Evolutionary conservation across 2,113 vertebrate genomes (phyloP), one percentile per base, ranked within the genome.

Genomic region (Monopterus albus): DNA sequence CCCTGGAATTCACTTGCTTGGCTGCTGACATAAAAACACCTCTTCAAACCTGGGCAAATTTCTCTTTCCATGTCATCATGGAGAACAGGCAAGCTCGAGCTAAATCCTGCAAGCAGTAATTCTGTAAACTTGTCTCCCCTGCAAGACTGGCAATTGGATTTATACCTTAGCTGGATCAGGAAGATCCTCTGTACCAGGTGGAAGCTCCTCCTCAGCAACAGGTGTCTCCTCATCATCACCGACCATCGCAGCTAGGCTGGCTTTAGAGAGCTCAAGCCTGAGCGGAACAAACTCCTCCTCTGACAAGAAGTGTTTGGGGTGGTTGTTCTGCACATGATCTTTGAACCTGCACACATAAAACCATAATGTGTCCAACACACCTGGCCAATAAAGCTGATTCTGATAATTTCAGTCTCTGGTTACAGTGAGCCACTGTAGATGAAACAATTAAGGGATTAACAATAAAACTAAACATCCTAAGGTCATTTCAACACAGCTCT

Each of bases 271-370:
- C 59, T 99, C 97, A 7, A 93, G 87, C 46, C 98, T 91, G 58
- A 99, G 92, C 88, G 95, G 94, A 53, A 99, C 92, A 52, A 99
- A 99, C 86, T 99, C 96, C 66, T 96, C 96, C 1, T 96, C 92
- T 13, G 95, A 95, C 84, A 99, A 87, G 57, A 98, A 93, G 81
- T 98, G 95, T 81, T 96, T 96, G 46, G 98, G 98, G 79, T 98
- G 87, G 90, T 97, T 97, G 92, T 88, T 95, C 89, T 98, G 97
- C 50, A 99, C 92, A 5, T 99, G 97, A 1, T 99, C 98, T 90
- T 97, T 99, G 84, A 99, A 99, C 90, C 98, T 99, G 55, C 4
- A 58, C 29, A 31, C 3, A 40, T 21, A 11, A 43, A n/a, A 20
- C 1, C 2, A 1, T 21, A n/a, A n/a, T n/a, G n/a, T n/a, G n/a